Percentiles rank a stretch among this genome's conserved stretches.
phyloP scores from a whole-genome alignment of 2,797 vertebrate genomes.

The Cynodonichthys magdalenae region DNA sequence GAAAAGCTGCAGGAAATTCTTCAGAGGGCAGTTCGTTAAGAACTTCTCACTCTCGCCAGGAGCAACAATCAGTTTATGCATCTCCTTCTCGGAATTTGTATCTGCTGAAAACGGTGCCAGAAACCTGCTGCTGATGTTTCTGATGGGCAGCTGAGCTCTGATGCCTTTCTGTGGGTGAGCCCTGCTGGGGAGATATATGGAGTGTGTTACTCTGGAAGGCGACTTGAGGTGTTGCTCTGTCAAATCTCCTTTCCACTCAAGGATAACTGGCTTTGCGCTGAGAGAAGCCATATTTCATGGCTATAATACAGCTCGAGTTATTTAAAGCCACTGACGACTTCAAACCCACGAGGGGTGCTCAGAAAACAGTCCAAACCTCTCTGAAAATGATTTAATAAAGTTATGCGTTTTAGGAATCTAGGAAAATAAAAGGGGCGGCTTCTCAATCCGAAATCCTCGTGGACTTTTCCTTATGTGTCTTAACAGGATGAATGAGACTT shows the following conservation, averaged over 20 bases:
- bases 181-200: conserved; percentile 57
- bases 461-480: conserved; percentile 78
- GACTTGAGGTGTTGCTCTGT: conserved; percentile 73
- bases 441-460: conserved; percentile 67
- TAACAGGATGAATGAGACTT: conserved; percentile 79
- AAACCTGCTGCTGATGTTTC: conserved; percentile 1
- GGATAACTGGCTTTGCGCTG: conserved; percentile 76
- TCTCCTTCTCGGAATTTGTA: conserved; percentile 31
- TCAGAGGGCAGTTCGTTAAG: conserved; percentile 70
- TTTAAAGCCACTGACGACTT: conserved; percentile 80
- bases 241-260: conserved; percentile 75
- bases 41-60: conserved; percentile 49
- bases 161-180: conserved; percentile 47
- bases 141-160: conserved; percentile 34
- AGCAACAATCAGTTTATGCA: conserved; percentile 53
- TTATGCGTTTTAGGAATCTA: conserved; percentile 70
- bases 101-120: conserved; percentile 16
- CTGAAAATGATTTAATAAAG: conserved; percentile 77
- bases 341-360: conserved; percentile 70
- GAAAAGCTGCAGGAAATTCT: conserved; percentile 59
- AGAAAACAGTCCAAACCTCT: conserved; percentile 70
- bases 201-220: conserved; percentile 54
- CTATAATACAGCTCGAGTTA: conserved; percentile 70
- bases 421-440: conserved; percentile 47
- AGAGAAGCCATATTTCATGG: conserved; percentile 78